Conservation (phyloP, 37 sponge, comb jelly and placozoan species). For the Agelas oroides region DNA sequence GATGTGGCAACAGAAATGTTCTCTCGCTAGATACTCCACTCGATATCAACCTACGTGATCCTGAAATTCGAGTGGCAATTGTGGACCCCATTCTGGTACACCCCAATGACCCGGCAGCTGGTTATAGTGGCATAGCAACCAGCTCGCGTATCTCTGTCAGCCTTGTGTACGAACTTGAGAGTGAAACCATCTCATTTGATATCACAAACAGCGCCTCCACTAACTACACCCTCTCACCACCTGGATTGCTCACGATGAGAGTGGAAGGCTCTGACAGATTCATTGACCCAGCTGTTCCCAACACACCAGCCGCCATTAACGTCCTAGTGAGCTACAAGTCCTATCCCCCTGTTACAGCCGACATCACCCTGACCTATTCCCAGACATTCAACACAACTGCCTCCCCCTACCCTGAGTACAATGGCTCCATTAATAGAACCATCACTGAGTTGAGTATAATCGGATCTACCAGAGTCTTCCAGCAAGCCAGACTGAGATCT, state of each 20-base stretch:
- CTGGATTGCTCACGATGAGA: conserved; percentile 2
- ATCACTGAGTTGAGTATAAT: conserved; percentile 35
- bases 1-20: neutral
- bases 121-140: neutral
- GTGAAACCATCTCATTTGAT: neutral
- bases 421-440: conserved; percentile 19
- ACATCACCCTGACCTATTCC: conserved; percentile 9
- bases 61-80: conserved; percentile 21
- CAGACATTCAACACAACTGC: neutral
- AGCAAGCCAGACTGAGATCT: conserved; percentile 28
- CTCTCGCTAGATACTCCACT: neutral
- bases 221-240: neutral
- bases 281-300: neutral
- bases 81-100: conserved; percentile 13
- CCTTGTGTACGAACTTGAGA: conserved; percentile 16
- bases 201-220: conserved; percentile 19
- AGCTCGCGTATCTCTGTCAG: conserved; percentile 9
- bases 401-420: conserved; percentile 60
- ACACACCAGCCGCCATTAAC: neutral
- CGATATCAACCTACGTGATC: conserved; percentile 19
- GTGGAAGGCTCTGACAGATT: neutral
- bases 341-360: neutral
- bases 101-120: conserved; percentile 40
- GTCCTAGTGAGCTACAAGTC: conserved; percentile 26
- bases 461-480: conserved; percentile 37